Conservation (phyloP, 1,140 invertebrate species). For the Tetramorium simillimum region DNA sequence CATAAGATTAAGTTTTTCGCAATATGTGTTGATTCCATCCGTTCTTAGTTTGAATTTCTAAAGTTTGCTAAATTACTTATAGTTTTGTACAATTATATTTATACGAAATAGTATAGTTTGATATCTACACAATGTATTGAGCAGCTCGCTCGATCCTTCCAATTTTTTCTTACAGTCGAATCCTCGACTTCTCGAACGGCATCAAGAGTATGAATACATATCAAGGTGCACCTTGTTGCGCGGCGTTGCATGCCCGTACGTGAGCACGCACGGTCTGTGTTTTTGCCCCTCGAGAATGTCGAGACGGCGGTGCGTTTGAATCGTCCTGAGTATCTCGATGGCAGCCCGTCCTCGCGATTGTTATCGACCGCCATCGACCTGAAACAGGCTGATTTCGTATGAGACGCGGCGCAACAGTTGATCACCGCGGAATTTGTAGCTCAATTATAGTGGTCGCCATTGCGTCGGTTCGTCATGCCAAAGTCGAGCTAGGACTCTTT, state of each 20-base stretch:
- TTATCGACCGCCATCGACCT: slow-evolving; percentile 73
- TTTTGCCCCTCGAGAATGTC: slow-evolving; percentile 83
- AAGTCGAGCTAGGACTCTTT: not conserved
- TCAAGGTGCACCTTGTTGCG: slow-evolving; percentile 75
- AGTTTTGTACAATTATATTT: not conserved
- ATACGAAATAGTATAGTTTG: not conserved
- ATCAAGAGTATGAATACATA: slow-evolving; percentile 80
- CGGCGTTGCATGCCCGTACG: slow-evolving; percentile 77
- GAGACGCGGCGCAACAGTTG: slow-evolving; percentile 82
- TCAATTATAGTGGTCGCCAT: slow-evolving; percentile 82
- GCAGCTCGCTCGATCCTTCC: not conserved
- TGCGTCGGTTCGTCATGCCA: slow-evolving; percentile 28
- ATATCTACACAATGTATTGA: not conserved
- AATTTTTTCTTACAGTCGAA: not conserved
- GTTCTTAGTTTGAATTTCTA: not conserved
- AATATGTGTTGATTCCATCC: not conserved
- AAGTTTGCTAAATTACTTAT: not conserved
- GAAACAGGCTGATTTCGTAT: slow-evolving; percentile 81
- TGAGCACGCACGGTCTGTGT: slow-evolving; percentile 81
- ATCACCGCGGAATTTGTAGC: slow-evolving; percentile 85
- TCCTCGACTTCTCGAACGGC: slow-evolving; percentile 58
- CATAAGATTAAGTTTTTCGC: no score
- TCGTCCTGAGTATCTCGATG: slow-evolving; percentile 71
- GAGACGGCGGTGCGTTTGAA: slow-evolving; percentile 84
- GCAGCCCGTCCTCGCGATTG: slow-evolving; percentile 74